phyloP scores from a whole-genome alignment of 2,888 invertebrate species.

The Sphecodes monilicornis region DNA sequence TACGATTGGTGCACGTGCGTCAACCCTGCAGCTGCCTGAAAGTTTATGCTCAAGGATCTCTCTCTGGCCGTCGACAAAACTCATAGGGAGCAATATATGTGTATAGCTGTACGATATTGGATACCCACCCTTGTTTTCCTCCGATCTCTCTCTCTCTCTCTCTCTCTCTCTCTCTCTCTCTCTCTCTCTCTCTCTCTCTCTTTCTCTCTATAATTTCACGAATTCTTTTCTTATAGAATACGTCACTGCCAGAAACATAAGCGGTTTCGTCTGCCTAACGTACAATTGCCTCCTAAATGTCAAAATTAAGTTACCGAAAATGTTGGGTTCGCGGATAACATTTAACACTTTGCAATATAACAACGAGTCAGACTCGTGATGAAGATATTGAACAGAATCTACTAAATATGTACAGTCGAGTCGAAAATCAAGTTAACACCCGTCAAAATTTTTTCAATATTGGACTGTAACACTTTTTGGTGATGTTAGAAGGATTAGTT shows the following conservation, averaged over 20 bases:
- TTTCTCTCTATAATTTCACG: slow-evolving; percentile 3
- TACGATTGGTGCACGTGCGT: slow-evolving; percentile 74
- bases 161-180: not conserved
- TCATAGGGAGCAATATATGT: slow-evolving; percentile 36
- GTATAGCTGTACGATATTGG: slow-evolving; percentile 8
- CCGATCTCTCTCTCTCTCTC: not conserved
- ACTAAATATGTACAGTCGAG: too few species aligned
- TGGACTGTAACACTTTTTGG: too few species aligned
- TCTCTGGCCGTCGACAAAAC: slow-evolving; percentile 54
- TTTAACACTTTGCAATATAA: too few species aligned
- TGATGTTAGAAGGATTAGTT: too few species aligned
- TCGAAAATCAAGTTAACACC: too few species aligned
- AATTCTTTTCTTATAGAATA: not conserved
- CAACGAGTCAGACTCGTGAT: too few species aligned
- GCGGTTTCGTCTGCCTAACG: not conserved
- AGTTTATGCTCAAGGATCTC: slow-evolving; percentile 60
- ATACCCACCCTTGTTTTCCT: slow-evolving; percentile 49
- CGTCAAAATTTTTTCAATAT: too few species aligned
- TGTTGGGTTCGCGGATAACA: too few species aligned
- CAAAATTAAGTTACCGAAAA: not conserved
- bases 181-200: too few species aligned
- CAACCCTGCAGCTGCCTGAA: slow-evolving; percentile 55
- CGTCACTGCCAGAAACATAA: not conserved
- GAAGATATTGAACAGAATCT: too few species aligned
- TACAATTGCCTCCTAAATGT: not conserved